Conservation (phyloP, 2,113 vertebrate genomes). For the Ophthalmolycus amberensis region DNA sequence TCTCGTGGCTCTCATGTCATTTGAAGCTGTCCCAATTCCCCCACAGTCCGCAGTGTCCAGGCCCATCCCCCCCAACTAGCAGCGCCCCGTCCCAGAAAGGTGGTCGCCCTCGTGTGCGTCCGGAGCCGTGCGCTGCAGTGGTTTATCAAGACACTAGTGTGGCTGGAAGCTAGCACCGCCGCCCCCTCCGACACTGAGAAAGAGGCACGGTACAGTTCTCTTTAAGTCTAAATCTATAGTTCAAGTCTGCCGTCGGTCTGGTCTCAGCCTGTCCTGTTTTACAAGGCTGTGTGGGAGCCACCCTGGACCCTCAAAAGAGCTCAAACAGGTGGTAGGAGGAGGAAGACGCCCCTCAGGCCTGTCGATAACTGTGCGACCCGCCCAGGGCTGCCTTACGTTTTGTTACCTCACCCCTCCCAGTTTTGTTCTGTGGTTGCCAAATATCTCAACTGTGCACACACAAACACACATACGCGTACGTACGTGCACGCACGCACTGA, state of each 20-base stretch:
- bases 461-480: constrained; percentile 43
- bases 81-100: constrained; percentile 46
- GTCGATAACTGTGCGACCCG: constrained; percentile 28
- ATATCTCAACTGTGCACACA: constrained; percentile 62
- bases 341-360: constrained; percentile 17
- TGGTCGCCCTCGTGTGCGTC: constrained; percentile 52
- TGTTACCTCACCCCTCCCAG: constrained; percentile 22
- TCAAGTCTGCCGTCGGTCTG: constrained; percentile 56
- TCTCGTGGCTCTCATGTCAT: constrained; percentile 71
- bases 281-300: constrained; percentile 41
- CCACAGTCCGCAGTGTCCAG: constrained; percentile 60
- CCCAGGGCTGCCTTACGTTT: constrained; percentile 35
- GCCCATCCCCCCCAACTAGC: constrained; percentile 14
- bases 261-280: constrained; percentile 51
- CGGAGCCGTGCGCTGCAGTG: constrained; percentile 60
- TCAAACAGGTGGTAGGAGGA: constrained; percentile 29
- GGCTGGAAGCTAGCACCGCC: constrained; percentile 62
- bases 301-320: constrained; percentile 54
- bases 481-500: constrained; percentile 42
- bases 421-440: constrained; percentile 66
- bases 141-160: constrained; percentile 71
- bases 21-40: constrained; percentile 67
- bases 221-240: constrained; percentile 57
- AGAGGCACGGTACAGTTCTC: constrained; percentile 65
- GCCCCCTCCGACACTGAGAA: constrained; percentile 52